Conservation (phyloP, 2,888 invertebrate species). For the Nudaria mundana region DNA sequence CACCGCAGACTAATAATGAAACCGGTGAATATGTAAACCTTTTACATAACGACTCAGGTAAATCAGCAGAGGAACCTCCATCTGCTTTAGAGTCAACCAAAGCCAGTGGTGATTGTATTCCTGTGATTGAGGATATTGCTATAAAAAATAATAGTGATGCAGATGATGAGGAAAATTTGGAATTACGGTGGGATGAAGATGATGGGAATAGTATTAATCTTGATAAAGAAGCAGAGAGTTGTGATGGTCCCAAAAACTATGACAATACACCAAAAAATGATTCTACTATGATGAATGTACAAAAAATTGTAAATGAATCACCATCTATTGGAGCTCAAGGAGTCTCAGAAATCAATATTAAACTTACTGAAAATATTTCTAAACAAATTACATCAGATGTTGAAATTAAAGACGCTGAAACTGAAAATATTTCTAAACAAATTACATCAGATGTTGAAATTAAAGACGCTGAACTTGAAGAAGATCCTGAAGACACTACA, state of each 20-base stretch:
- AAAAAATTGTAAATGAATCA: background rate
- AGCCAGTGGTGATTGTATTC: too few species aligned
- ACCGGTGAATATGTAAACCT: constrained; percentile 5
- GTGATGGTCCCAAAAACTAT: background rate
- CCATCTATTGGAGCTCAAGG: background rate
- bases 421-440: too few species aligned
- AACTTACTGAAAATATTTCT: background rate
- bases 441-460: too few species aligned
- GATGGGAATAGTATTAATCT: constrained; percentile 34
- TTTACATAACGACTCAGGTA: background rate
- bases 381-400: background rate
- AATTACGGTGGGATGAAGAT: constrained; percentile 57
- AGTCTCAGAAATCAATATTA: background rate
- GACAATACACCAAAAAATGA: background rate
- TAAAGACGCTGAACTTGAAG: too few species aligned
- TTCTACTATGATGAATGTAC: background rate
- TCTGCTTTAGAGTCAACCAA: background rate
- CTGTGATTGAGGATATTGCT: too few species aligned
- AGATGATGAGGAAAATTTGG: constrained; percentile 42
- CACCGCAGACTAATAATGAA: background rate
- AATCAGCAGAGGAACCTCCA: background rate
- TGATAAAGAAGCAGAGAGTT: constrained; percentile 7
- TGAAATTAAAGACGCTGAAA: background rate
- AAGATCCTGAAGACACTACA: too few species aligned
- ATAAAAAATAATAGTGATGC: too few species aligned